These are phyloP conservation scores for Panagrolaimus sp. DNA, from an alignment of 1,140 invertebrate species.

Conservation along the genomic window DNA sequence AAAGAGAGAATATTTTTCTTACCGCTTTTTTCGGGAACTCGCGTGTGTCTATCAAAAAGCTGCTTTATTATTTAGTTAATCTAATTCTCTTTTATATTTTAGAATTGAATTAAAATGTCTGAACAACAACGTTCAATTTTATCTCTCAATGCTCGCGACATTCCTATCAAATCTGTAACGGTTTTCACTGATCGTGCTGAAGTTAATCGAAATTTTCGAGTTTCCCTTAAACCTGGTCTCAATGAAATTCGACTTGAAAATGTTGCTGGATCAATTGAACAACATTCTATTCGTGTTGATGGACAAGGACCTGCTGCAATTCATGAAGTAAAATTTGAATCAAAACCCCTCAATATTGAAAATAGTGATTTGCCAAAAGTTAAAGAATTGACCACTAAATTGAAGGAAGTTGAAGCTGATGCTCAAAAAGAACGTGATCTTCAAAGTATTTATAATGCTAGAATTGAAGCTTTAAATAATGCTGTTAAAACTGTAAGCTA, in stretches of 20 bases:
- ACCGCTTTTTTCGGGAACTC: too few relatives aligned
- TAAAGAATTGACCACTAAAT: not conserved
- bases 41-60: too few relatives aligned
- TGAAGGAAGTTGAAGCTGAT: slow-evolving; percentile 15
- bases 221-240: slow-evolving; percentile 26
- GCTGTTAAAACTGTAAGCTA: not conserved
- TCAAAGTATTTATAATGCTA: not conserved
- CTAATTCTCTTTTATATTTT: too few relatives aligned
- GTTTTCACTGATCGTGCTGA: slow-evolving; percentile 49
- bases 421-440: not conserved
- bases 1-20: too few relatives aligned
- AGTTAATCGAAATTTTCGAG: slow-evolving; percentile 32
- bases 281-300: slow-evolving; percentile 54
- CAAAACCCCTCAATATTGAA: not conserved
- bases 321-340: slow-evolving; percentile 53
- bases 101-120: too few relatives aligned
- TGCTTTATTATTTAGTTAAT: too few relatives aligned
- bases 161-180: slow-evolving; percentile 41
- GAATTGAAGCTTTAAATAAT: slow-evolving; percentile 19
- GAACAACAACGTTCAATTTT: too few relatives aligned
- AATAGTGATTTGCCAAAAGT: slow-evolving; percentile 38
- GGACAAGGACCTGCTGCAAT: slow-evolving; percentile 58
- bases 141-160: slow-evolving; percentile 32
- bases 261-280: slow-evolving; percentile 21
- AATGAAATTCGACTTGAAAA: slow-evolving; percentile 48